A percentile compares a stretch with the other conserved stretches of the same genome.
phyloP scores from a whole-genome alignment of 2,888 invertebrate species.

The Seira sanloemensis region DNA sequence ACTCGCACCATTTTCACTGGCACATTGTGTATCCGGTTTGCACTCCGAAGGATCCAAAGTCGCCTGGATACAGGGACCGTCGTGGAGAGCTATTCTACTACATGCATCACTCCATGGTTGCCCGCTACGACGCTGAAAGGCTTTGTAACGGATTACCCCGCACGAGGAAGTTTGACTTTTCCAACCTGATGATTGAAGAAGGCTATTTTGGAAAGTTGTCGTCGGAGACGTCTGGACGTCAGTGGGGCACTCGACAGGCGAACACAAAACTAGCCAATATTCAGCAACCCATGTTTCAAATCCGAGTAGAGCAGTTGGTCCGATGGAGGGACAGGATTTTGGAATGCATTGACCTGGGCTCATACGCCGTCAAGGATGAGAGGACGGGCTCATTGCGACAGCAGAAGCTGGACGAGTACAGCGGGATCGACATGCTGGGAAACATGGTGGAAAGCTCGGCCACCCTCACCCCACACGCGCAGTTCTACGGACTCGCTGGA shows the following conservation, averaged over 20 bases:
- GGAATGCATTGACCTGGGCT: slow-evolving; percentile 84
- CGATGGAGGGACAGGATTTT: slow-evolving; percentile 86
- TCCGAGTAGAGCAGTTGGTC: slow-evolving; percentile 81
- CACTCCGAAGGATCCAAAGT: slow-evolving; percentile 77
- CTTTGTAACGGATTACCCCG: slow-evolving; percentile 83
- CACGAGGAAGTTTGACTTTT: slow-evolving; percentile 82
- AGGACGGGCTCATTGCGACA: slow-evolving; percentile 5
- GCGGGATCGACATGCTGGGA: slow-evolving; percentile 83
- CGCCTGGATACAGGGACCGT: slow-evolving; percentile 82
- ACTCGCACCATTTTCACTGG: slow-evolving; percentile 91
- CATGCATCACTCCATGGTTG: slow-evolving; percentile 82
- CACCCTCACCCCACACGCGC: slow-evolving; percentile 62
- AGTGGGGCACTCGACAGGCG: slow-evolving; percentile 70
- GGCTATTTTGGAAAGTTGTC: slow-evolving; percentile 89
- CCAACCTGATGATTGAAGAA: slow-evolving; percentile 84
- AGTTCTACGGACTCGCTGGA: slow-evolving; percentile 79
- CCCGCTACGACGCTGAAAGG: slow-evolving; percentile 85
- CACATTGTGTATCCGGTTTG: slow-evolving; percentile 86
- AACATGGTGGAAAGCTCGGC: slow-evolving; percentile 82
- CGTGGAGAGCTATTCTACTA: slow-evolving; percentile 89
- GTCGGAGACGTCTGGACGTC: slow-evolving; percentile 60
- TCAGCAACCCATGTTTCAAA: neutral
- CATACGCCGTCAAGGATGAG: slow-evolving; percentile 74
- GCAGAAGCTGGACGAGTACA: slow-evolving; percentile 25
- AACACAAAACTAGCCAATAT: slow-evolving; percentile 54